A percentile compares a stretch with the other conserved stretches of the same genome.
Evolutionary conservation across 2,888 invertebrate genomes (phyloP).

Genomic region (Drosophila hamatofila): DNA sequence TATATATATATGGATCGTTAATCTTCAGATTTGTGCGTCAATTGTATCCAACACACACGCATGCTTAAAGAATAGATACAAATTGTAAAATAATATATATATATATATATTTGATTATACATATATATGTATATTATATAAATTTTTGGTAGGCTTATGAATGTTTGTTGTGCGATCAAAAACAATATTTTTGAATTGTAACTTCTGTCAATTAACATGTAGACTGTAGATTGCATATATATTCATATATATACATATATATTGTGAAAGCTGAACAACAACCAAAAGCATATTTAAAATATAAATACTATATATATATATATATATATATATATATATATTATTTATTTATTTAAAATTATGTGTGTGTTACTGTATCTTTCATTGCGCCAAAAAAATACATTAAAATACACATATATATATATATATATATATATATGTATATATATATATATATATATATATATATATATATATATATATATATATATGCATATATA

Average conservation of each 20-base stretch:
- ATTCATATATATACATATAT: not conserved
- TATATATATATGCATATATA: slow-evolving; percentile 30
- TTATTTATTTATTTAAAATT: not conserved
- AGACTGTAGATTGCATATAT: slow-evolving; percentile 83
- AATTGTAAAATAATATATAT: not conserved
- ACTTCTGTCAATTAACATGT: slow-evolving; percentile 86
- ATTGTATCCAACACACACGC: slow-evolving; percentile 45
- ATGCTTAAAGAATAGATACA: not conserved
- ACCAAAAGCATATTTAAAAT: too few species aligned
- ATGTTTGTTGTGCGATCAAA: slow-evolving; percentile 60
- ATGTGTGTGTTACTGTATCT: not conserved
- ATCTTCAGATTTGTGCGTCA: slow-evolving; percentile 58
- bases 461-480: slow-evolving; percentile 24
- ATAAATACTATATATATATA: slow-evolving; percentile 1
- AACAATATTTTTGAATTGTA: slow-evolving; percentile 80
- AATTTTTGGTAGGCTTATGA: slow-evolving; percentile 47
- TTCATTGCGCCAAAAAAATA: not conserved
- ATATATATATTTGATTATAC: not conserved
- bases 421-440: slow-evolving; percentile 22
- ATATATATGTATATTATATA: slow-evolving; percentile 15
- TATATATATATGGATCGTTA: slow-evolving; percentile 20
- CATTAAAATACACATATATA: too few species aligned
- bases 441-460: slow-evolving; percentile 25
- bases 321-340: slow-evolving; percentile 51
- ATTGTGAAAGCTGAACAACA: too few species aligned